Evolutionary conservation across 2,113 vertebrate genomes (phyloP).

Genomic region (Sander vitreus): DNA sequence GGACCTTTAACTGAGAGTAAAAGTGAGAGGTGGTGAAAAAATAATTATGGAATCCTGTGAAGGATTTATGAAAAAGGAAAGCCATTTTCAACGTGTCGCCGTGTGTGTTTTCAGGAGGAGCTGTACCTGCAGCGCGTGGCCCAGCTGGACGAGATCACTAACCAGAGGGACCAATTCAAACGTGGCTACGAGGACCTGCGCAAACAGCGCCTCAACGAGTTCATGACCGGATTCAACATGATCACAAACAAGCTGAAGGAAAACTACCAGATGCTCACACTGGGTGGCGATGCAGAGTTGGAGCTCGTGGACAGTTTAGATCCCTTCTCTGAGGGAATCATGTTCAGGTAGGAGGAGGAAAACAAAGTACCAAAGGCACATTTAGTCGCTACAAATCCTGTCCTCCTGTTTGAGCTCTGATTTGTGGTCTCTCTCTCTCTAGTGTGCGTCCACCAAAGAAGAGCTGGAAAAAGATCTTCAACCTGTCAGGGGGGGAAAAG

Average conservation of each 20-base stretch:
- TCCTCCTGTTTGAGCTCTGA: neutral
- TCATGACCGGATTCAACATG: constrained; percentile 96
- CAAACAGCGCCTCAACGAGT: constrained; percentile 95
- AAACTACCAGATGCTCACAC: constrained; percentile 98
- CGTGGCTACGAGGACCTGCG: constrained; percentile 91
- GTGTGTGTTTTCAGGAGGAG: constrained; percentile 88
- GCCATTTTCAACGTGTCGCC: neutral
- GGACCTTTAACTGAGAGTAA: neutral
- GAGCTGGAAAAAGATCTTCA: constrained; percentile 99
- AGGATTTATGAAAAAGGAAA: neutral
- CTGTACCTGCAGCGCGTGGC: constrained; percentile 93
- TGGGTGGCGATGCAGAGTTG: constrained; percentile 96
- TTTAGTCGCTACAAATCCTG: neutral
- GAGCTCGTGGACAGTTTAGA: constrained; percentile 98
- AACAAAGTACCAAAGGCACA: neutral
- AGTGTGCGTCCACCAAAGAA: constrained; percentile 98
- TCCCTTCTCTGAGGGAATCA: constrained; percentile 98
- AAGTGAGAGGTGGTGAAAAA: neutral
- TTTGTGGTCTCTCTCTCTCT: neutral
- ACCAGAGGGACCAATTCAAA: constrained; percentile 90
- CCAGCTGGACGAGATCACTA: constrained; percentile 93
- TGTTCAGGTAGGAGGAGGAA: constrained; percentile 89
- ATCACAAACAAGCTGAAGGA: constrained; percentile 99
- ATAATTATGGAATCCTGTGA: neutral
- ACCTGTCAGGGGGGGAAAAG: constrained; percentile 97